phyloP scores from a whole-genome alignment of 2,797 vertebrate genomes.

The Syndactyla subalaris region DNA sequence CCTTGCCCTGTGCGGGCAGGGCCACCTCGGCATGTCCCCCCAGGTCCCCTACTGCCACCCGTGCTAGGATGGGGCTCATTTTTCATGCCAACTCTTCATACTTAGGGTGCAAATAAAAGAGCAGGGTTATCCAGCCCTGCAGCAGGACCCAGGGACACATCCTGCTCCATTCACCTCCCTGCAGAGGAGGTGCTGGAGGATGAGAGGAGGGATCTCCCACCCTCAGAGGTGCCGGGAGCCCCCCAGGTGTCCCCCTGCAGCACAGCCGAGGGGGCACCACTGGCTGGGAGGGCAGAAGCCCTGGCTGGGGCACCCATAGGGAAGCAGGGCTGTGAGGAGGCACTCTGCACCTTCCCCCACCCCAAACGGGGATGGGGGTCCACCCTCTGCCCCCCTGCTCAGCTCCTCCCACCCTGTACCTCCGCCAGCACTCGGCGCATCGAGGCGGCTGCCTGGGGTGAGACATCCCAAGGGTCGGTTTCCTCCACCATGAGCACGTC shows the following conservation, averaged over 20 bases:
- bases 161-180: neutral
- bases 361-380: rapidly evolving
- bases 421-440: conserved; percentile 81
- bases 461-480: conserved; percentile 85
- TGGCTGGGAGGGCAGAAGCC: rapidly evolving
- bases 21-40: neutral
- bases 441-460: conserved; percentile 66
- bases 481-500: conserved; percentile 90
- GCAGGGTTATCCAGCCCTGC: neutral
- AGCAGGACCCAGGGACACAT: neutral
- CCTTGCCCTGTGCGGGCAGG: neutral
- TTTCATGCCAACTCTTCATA: neutral
- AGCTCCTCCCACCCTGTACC: conserved; percentile 39
- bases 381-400: neutral
- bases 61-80: rapidly evolving
- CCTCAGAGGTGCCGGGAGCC: neutral
- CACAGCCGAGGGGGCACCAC: neutral
- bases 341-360: neutral
- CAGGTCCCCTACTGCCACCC: neutral
- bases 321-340: neutral
- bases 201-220: neutral
- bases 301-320: rapidly evolving
- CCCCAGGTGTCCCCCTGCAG: neutral
- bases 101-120: neutral
- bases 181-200: neutral